Evolutionary conservation across 2,888 invertebrate genomes (phyloP).

Genomic region (Sminthurinus aureus): DNA sequence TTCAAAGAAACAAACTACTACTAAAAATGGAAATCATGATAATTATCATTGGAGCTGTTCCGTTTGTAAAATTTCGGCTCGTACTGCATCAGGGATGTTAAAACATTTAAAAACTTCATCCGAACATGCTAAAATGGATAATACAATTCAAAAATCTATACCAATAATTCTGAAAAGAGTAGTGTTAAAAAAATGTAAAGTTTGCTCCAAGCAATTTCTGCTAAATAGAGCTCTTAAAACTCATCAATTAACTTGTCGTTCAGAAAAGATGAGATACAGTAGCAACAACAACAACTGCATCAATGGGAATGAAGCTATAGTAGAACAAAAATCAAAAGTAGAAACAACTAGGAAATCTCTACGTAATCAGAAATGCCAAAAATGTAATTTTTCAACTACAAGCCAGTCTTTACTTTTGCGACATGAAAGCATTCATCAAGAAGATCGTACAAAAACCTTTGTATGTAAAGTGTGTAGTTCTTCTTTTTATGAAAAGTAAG

Average conservation of each 20-base stretch:
- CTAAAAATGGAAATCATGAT: background rate
- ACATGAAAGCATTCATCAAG: slow-evolving; percentile 18
- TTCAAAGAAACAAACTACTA: background rate
- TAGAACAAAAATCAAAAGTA: background rate
- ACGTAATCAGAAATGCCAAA: background rate
- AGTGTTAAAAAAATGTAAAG: background rate
- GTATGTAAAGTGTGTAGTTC: slow-evolving; percentile 8
- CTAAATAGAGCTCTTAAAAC: slow-evolving; percentile 1
- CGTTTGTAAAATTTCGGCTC: slow-evolving; percentile 5
- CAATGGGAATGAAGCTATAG: background rate
- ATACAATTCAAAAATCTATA: slow-evolving; percentile 33
- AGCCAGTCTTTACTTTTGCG: background rate
- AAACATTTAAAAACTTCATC: slow-evolving; percentile 22
- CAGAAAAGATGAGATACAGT: too few relatives aligned
- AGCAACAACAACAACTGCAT: too few relatives aligned
- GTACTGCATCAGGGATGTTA: slow-evolving; percentile 9
- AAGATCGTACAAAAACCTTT: background rate
- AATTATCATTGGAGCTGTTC: slow-evolving; percentile 26
- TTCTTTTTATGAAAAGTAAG: slow-evolving; percentile 31
- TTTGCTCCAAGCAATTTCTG: slow-evolving; percentile 13
- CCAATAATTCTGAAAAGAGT: slow-evolving; percentile 23
- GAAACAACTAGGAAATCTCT: background rate
- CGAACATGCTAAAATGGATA: slow-evolving; percentile 33
- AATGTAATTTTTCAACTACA: slow-evolving; percentile 10
- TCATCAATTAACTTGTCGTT: slow-evolving; percentile 12